Evolutionary conservation across 1,140 invertebrate genomes (phyloP).

Genomic region (Drosophila eugracilis): DNA sequence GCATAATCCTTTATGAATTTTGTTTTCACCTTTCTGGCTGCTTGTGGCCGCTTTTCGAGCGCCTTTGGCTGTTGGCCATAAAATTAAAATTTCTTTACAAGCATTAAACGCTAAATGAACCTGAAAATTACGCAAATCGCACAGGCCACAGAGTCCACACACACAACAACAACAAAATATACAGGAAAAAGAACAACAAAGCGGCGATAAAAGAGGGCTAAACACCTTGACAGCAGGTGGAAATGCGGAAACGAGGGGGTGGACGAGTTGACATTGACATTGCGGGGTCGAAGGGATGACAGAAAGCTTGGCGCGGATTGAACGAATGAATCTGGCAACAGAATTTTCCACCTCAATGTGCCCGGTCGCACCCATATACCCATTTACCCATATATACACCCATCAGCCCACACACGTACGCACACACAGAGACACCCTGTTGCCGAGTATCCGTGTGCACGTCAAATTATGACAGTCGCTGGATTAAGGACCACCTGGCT

Average conservation of each 20-base stretch:
- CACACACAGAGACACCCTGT: conserved; percentile 25
- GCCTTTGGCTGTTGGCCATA: conserved; percentile 73
- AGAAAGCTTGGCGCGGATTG: conserved; percentile 54
- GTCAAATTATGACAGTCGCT: conserved; percentile 73
- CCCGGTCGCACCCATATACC: conserved; percentile 12
- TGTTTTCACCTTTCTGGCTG: conserved; percentile 57
- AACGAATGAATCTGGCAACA: conserved; percentile 70
- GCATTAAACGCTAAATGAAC: conserved; percentile 84
- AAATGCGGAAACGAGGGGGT: conserved; percentile 1
- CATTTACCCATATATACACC: not conserved
- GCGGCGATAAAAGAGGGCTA: conserved; percentile 59
- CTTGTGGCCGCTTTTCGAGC: conserved; percentile 30
- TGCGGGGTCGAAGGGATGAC: conserved; percentile 28
- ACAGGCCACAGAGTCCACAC: conserved; percentile 23
- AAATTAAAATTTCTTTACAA: conserved; percentile 84
- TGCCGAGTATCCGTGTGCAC: conserved; percentile 46
- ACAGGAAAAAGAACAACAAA: conserved; percentile 42
- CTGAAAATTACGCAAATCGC: conserved; percentile 84
- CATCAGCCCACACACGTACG: conserved; percentile 2
- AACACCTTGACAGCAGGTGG: conserved; percentile 52
- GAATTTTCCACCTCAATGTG: conserved; percentile 58
- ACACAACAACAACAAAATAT: conserved; percentile 2
- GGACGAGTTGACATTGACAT: conserved; percentile 67
- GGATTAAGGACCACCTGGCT: conserved; percentile 56
- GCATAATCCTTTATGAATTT: conserved; percentile 78